Conservation (phyloP, 2,113 vertebrate genomes). For the Apaloderma vittatum region DNA sequence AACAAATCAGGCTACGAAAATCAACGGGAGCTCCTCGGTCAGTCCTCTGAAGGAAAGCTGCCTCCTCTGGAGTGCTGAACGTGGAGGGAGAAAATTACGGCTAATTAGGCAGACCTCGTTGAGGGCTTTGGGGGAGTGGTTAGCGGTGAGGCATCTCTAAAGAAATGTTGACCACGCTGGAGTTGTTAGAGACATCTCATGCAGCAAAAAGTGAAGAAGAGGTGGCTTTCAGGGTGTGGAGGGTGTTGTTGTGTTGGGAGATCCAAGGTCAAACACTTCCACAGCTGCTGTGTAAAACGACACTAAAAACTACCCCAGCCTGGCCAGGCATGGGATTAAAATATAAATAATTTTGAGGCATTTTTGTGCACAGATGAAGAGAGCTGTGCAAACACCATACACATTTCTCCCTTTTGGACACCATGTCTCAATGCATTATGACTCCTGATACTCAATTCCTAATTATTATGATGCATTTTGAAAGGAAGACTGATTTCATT, state of each 20-base stretch:
- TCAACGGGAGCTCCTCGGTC: background rate
- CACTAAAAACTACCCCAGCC: background rate
- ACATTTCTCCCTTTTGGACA: background rate
- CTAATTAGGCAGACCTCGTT: background rate
- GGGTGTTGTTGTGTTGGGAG: background rate
- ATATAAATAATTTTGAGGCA: rapidly evolving
- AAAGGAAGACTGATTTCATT: background rate
- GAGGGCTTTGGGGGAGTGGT: background rate
- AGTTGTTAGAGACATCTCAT: background rate
- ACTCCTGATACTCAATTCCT: background rate
- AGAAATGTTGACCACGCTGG: background rate
- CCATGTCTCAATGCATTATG: background rate
- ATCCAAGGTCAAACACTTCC: background rate
- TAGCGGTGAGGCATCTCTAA: background rate
- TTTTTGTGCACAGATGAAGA: rapidly evolving
- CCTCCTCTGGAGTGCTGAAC: background rate
- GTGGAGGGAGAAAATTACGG: background rate
- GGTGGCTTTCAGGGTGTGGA: background rate
- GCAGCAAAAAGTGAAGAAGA: background rate
- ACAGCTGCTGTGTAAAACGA: background rate
- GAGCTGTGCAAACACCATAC: no score
- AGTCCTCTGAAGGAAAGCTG: background rate
- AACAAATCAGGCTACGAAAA: background rate
- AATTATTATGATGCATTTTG: background rate
- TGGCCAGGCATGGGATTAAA: background rate